Percentiles rank a stretch among this genome's conserved stretches.
Evolutionary conservation across 2,888 invertebrate species (phyloP).

Genomic region (Smittia aterrima): DNA sequence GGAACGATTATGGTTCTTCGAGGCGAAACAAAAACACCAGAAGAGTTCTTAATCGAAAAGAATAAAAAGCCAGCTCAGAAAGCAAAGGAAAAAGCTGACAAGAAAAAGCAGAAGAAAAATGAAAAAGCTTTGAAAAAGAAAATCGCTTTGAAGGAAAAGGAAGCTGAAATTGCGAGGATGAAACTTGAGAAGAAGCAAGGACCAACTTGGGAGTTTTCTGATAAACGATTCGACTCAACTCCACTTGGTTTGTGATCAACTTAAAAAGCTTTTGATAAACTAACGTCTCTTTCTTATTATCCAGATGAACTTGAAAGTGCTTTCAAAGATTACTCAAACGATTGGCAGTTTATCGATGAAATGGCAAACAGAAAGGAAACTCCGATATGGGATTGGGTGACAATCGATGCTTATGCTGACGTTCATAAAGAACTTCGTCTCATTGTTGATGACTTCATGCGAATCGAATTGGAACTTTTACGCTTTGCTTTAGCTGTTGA

Average conservation of each 20-base stretch:
- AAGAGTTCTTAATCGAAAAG: constrained; percentile 48
- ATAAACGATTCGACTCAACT: background rate
- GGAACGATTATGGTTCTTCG: constrained; percentile 56
- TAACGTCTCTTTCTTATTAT: background rate
- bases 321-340: constrained; percentile 47
- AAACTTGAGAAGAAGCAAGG: constrained; percentile 47
- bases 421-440: constrained; percentile 57
- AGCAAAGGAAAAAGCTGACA: constrained; percentile 44
- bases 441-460: constrained; percentile 57
- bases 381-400: constrained; percentile 50
- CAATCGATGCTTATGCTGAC: constrained; percentile 55
- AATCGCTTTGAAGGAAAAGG: constrained; percentile 45
- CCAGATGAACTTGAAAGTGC: constrained; percentile 46
- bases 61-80: constrained; percentile 49
- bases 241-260: constrained; percentile 40
- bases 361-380: constrained; percentile 49
- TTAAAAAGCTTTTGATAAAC: constrained; percentile 43
- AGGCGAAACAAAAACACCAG: constrained; percentile 53
- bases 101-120: constrained; percentile 47
- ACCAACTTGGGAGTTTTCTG: constrained; percentile 44
- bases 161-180: constrained; percentile 31
- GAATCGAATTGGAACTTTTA: constrained; percentile 51
- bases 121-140: constrained; percentile 47
- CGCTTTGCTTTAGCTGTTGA: constrained; percentile 53
- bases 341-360: constrained; percentile 52